Conservation (phyloP, 2,888 invertebrate species). For the Argyresthia albistria region DNA sequence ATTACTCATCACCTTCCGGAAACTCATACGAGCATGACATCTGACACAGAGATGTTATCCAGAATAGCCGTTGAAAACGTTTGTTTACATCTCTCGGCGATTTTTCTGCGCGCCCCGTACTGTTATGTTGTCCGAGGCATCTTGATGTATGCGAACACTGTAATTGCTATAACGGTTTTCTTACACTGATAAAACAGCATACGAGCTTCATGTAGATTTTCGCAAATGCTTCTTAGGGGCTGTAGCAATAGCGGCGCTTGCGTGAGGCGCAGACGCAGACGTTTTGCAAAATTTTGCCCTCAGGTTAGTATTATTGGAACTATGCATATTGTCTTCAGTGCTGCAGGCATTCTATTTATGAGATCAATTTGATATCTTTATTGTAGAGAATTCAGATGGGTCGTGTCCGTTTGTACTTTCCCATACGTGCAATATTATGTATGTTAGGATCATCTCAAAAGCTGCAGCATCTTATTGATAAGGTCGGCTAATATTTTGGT, state of each 20-base stretch:
- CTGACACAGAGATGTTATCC: too few species aligned
- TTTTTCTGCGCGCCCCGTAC: background rate
- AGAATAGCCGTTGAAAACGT: background rate
- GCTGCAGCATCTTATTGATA: too few species aligned
- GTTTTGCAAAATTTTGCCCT: background rate
- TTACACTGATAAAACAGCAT: conserved; percentile 3
- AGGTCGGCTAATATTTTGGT: too few species aligned
- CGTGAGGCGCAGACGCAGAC: background rate
- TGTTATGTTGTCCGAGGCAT: conserved; percentile 1
- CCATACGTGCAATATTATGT: too few species aligned
- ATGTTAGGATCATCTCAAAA: too few species aligned
- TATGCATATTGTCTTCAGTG: background rate
- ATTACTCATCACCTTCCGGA: too few species aligned
- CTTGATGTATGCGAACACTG: conserved; percentile 2
- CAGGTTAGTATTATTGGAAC: background rate
- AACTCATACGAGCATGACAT: too few species aligned
- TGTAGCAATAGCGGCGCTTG: background rate
- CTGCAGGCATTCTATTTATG: too few species aligned
- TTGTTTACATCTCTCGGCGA: background rate
- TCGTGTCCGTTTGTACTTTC: too few species aligned
- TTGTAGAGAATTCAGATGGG: too few species aligned
- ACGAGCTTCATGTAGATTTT: background rate
- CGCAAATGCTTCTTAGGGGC: background rate
- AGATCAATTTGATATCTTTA: too few species aligned
- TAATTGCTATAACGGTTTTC: conserved; percentile 6